phyloP scores from a whole-genome alignment of 2,888 invertebrate species.

The Allophyes oxyacanthae region DNA sequence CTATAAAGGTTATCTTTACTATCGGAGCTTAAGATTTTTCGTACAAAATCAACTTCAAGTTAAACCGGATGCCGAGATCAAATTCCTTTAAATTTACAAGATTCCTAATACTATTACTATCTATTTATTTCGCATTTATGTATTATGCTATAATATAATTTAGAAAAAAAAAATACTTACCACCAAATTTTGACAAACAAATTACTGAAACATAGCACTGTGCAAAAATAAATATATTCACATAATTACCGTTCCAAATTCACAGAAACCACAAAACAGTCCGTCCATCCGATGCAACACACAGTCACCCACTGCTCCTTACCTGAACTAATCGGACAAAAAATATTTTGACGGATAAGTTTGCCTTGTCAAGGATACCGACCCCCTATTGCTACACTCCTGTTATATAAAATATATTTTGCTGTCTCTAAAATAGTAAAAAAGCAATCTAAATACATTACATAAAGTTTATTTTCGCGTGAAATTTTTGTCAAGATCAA shows the following conservation, averaged over 20 bases:
- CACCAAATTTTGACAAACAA: conserved; percentile 13
- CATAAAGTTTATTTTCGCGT: conserved; percentile 39
- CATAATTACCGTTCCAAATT: conserved; percentile 36
- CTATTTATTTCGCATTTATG: neutral
- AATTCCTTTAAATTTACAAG: neutral
- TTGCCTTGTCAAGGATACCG: conserved; percentile 76
- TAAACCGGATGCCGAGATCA: too few species aligned
- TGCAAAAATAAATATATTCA: conserved; percentile 27
- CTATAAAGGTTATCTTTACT: too few species aligned
- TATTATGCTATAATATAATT: neutral
- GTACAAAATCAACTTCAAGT: too few species aligned
- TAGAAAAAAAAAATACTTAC: conserved; percentile 30
- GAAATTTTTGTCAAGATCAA: neutral
- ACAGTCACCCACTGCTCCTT: conserved; percentile 72
- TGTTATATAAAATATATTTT: conserved; percentile 50
- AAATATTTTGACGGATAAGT: conserved; percentile 83
- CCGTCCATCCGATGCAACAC: conserved; percentile 65
- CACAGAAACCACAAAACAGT: conserved; percentile 58
- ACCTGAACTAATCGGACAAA: conserved; percentile 79
- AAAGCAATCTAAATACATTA: neutral
- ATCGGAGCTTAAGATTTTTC: too few species aligned
- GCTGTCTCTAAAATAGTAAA: conserved; percentile 4
- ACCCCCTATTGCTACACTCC: conserved; percentile 74
- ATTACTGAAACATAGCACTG: conserved; percentile 16
- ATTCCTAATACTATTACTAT: too few species aligned